Conservation (phyloP, 2,888 invertebrate genomes). For the Sarcophaga variegata region DNA sequence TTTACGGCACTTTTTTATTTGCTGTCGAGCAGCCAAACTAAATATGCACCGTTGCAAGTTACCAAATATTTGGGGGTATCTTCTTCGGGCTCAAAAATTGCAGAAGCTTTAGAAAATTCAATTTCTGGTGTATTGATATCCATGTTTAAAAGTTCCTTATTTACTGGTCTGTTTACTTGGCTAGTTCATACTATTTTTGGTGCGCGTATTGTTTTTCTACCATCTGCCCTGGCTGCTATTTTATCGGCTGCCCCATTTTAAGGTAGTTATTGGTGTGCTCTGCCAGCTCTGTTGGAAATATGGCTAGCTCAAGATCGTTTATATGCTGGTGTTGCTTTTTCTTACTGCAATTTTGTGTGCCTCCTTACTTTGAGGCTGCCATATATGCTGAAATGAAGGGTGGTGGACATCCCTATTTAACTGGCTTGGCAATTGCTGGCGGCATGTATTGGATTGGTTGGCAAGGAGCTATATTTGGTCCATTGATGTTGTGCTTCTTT, state of each 20-base stretch:
- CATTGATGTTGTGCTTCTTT: constrained; percentile 95
- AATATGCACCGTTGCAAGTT: constrained; percentile 96
- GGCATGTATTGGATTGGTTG: constrained; percentile 98
- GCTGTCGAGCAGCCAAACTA: constrained; percentile 90
- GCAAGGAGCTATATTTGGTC: constrained; percentile 98
- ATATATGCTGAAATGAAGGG: constrained; percentile 99
- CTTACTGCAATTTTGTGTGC: constrained; percentile 90
- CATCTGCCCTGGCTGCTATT: constrained; percentile 92
- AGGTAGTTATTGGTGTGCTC: constrained; percentile 96
- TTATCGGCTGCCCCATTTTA: constrained; percentile 97
- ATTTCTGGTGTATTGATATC: constrained; percentile 97
- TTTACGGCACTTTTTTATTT: constrained; percentile 98
- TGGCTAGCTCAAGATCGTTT: constrained; percentile 96
- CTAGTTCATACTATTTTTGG: constrained; percentile 97
- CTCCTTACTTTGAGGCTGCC: constrained; percentile 96
- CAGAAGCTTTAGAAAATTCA: constrained; percentile 92
- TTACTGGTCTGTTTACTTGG: constrained; percentile 99
- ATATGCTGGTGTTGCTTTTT: constrained; percentile 91
- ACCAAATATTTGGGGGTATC: constrained; percentile 91
- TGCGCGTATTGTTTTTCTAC: constrained; percentile 96
- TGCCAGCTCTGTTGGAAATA: constrained; percentile 96
- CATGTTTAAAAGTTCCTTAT: constrained; percentile 97
- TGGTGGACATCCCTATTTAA: constrained; percentile 97
- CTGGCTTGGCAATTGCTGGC: constrained; percentile 97
- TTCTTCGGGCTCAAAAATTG: constrained; percentile 88